Evolutionary conservation across 64 coral and sea anemone species (phyloP).

Genomic region (Montipora capricornis): DNA sequence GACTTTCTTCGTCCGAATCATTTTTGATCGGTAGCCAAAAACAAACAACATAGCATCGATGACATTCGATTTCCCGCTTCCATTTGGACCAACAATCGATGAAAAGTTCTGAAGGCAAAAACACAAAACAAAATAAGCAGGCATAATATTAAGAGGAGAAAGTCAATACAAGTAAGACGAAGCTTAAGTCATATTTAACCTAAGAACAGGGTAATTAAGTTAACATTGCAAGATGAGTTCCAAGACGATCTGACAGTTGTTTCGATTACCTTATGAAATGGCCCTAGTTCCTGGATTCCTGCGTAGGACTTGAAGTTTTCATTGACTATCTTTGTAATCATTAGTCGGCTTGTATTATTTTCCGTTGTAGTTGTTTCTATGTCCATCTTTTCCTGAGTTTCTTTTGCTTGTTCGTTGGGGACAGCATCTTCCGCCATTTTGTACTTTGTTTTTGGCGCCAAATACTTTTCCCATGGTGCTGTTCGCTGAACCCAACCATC

Average conservation of each 20-base stretch:
- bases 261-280: conserved; percentile 93
- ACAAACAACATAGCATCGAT: conserved; percentile 99
- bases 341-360: conserved; percentile 68
- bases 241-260: too few relatives aligned
- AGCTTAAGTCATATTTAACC: too few relatives aligned
- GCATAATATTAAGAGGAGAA: background rate
- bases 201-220: too few relatives aligned
- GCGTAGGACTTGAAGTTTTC: conserved; percentile 99
- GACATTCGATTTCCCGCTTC: conserved; percentile 98
- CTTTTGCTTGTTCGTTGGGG: conserved; percentile 23
- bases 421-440: conserved; percentile 41
- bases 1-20: conserved; percentile 98
- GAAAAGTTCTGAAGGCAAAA: conserved; percentile 83
- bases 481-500: background rate
- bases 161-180: too few relatives aligned
- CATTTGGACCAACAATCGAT: conserved; percentile 99
- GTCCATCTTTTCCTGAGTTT: background rate
- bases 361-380: conserved; percentile 22
- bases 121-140: background rate
- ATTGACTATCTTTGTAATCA: conserved; percentile 99
- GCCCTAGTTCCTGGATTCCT: conserved; percentile 90
- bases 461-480: conserved; percentile 20
- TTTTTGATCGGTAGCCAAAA: conserved; percentile 98
- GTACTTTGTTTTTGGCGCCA: conserved; percentile 33
- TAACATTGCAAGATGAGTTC: too few relatives aligned